Conservation (phyloP, 2,113 vertebrate species). For the Scolopax mira region DNA sequence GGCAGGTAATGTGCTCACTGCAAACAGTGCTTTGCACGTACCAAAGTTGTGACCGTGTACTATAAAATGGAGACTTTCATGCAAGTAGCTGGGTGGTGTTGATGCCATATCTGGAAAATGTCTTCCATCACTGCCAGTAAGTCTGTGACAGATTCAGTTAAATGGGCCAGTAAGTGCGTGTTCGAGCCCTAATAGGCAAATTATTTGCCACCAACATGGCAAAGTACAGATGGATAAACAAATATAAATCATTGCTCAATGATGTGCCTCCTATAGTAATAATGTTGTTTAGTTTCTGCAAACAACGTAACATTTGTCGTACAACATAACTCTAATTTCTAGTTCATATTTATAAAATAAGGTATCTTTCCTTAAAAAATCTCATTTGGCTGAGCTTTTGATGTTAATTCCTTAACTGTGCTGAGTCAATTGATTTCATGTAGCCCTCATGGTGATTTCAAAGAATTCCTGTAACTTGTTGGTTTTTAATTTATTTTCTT, state of each 20-base stretch:
- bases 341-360: neutral
- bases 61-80: neutral
- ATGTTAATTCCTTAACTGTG: neutral
- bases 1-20: neutral
- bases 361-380: neutral
- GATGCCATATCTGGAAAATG: neutral
- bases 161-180: neutral
- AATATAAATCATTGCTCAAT: neutral
- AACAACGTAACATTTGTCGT: neutral
- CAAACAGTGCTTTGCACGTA: neutral
- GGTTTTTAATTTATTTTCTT: neutral
- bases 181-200: neutral
- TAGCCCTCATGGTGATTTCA: neutral
- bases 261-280: neutral
- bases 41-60: neutral
- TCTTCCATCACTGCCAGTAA: neutral
- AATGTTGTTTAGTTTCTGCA: neutral
- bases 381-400: neutral
- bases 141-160: neutral
- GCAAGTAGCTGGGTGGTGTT: neutral
- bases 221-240: neutral
- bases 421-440: neutral
- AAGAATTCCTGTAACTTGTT: neutral
- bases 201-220: neutral
- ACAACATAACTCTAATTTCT: neutral